Conservation (phyloP, 2,113 vertebrate genomes). For the Chionodraco myersi region DNA sequence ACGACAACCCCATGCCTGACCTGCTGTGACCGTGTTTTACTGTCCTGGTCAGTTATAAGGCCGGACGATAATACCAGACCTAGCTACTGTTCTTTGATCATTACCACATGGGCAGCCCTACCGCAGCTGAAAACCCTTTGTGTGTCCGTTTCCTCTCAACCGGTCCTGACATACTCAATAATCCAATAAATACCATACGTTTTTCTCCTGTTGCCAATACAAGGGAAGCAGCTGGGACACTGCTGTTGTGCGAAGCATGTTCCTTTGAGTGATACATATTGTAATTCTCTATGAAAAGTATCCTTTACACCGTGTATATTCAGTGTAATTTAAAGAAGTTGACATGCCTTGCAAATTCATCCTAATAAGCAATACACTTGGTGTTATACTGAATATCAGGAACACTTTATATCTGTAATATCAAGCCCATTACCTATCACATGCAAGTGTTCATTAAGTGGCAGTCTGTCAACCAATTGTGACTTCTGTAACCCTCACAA, state of each 20-base stretch:
- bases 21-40: slow-evolving; percentile 64
- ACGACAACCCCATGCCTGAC: slow-evolving; percentile 47
- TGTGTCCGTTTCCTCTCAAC: slow-evolving; percentile 65
- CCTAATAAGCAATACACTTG: not conserved
- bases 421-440: not conserved
- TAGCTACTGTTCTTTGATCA: slow-evolving; percentile 78
- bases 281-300: not conserved
- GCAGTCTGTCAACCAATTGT: not conserved
- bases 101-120: slow-evolving; percentile 73
- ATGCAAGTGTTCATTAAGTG: not conserved
- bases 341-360: not conserved
- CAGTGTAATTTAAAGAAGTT: not conserved
- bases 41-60: slow-evolving; percentile 69
- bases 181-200: slow-evolving; percentile 70
- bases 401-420: no score
- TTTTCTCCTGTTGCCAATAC: slow-evolving; percentile 50
- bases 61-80: slow-evolving; percentile 69
- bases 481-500: not conserved
- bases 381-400: not conserved
- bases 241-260: not conserved
- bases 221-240: slow-evolving; percentile 24
- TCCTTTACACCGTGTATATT: not conserved
- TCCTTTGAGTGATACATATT: slow-evolving; percentile 1
- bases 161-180: slow-evolving; percentile 75
- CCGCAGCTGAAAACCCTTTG: slow-evolving; percentile 66